These are phyloP conservation scores for Napeogenes sylphis DNA, from an alignment of 2,888 invertebrate species.

Conservation along the genomic window DNA sequence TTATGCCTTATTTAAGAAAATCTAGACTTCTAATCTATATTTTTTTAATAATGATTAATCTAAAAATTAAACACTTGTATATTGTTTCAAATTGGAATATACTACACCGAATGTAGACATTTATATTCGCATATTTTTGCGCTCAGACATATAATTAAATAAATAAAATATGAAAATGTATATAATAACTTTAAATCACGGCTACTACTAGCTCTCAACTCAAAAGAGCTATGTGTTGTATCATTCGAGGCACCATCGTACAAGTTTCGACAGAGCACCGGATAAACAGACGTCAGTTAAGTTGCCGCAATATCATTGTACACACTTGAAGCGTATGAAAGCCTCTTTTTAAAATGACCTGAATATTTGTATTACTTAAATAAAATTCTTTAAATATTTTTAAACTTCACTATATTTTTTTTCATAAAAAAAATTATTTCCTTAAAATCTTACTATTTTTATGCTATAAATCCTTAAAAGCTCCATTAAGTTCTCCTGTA, in stretches of 20 bases:
- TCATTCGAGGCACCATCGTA: conserved; percentile 20
- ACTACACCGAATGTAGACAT: too few relatives aligned
- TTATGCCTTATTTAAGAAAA: too few relatives aligned
- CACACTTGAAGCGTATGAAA: conserved; percentile 7
- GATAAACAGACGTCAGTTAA: conserved; percentile 26
- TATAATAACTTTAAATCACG: background rate
- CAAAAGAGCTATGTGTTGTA: conserved; percentile 13
- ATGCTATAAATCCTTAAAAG: too few relatives aligned
- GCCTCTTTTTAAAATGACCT: conserved; percentile 7
- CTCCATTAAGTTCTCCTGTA: too few relatives aligned
- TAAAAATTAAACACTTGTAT: too few relatives aligned
- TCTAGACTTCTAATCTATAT: too few relatives aligned
- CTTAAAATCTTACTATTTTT: background rate
- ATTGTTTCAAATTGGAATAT: too few relatives aligned
- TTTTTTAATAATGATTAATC: too few relatives aligned
- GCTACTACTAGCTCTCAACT: conserved; percentile 6
- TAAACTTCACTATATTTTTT: too few relatives aligned
- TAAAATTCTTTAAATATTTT: background rate
- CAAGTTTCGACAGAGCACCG: conserved; percentile 29
- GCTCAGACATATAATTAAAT: too few relatives aligned
- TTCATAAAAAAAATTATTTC: background rate
- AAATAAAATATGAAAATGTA: too few relatives aligned
- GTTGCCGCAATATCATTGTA: conserved; percentile 17
- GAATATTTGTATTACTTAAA: background rate
- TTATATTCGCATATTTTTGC: too few relatives aligned